Percentiles rank a stretch among this genome's conserved stretches.
Evolutionary conservation across 2,113 vertebrate species (phyloP).

Genomic region (Leuciscus idus): DNA sequence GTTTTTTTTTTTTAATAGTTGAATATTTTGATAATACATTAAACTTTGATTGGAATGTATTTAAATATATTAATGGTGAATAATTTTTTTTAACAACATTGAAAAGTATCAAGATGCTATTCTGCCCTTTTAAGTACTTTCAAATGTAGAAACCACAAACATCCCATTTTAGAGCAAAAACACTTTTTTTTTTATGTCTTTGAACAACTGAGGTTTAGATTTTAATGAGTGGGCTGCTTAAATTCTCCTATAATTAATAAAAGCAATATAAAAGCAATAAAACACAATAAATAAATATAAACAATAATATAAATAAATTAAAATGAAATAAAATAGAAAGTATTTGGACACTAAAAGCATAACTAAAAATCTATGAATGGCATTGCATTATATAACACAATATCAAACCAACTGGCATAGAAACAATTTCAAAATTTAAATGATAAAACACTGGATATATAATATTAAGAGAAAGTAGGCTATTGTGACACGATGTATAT

Average conservation of each 20-base stretch:
- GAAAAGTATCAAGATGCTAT: neutral
- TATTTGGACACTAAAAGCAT: neutral
- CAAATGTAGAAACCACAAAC: neutral
- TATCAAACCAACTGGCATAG: neutral
- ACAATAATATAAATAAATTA: neutral
- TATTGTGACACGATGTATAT: neutral
- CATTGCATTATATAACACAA: neutral
- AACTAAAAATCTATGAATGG: neutral
- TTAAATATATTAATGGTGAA: constrained; percentile 18
- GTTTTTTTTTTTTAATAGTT: neutral
- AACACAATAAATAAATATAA: too few species aligned
- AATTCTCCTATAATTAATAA: neutral
- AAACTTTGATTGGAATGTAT: constrained; percentile 55
- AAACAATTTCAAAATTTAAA: neutral
- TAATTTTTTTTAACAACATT: constrained; percentile 41
- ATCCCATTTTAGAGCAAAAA: neutral
- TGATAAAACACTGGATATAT: too few species aligned
- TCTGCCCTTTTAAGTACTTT: neutral
- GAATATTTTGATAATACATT: constrained; percentile 61
- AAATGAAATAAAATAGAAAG: neutral
- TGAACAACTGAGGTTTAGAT: neutral
- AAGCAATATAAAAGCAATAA: too few species aligned
- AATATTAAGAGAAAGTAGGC: too few species aligned
- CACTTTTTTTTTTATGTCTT: neutral
- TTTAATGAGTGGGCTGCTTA: neutral